A percentile compares a stretch with the other conserved stretches of the same genome.
These are phyloP conservation scores for Physeter macrocephalus DNA, from an alignment of 2,113 vertebrate species.

Conservation along the genomic window DNA sequence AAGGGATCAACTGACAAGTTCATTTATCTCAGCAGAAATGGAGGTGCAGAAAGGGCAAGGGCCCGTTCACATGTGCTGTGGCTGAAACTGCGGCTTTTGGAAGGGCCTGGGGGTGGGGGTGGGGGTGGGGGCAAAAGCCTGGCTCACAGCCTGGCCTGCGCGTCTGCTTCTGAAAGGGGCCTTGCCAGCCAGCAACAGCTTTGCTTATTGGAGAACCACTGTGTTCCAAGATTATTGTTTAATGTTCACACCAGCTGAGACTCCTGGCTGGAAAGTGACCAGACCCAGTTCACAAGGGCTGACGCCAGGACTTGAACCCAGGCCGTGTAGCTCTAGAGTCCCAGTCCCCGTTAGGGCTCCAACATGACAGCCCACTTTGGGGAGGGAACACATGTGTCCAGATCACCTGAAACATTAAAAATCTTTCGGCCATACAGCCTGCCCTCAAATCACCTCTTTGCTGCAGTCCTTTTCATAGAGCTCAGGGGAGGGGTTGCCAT, in stretches of 20 bases:
- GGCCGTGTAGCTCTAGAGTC: not conserved
- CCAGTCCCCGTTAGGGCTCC: not conserved
- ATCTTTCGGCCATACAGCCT: not conserved
- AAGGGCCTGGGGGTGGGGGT: not conserved
- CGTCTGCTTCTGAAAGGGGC: not conserved
- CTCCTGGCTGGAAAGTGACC: not conserved
- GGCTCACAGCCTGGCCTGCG: not conserved
- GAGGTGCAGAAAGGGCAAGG: not conserved
- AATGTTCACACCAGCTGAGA: not conserved
- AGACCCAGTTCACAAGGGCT: accelerated
- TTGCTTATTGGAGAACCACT: not conserved
- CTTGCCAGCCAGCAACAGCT: not conserved
- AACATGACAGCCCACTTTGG: not conserved
- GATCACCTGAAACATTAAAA: not conserved
- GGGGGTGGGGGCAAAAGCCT: too few relatives aligned
- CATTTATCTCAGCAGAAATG: not conserved
- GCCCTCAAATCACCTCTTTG: not conserved
- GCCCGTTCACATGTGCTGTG: not conserved
- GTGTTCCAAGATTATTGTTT: not conserved
- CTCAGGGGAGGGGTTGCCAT: not conserved
- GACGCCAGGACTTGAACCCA: accelerated
- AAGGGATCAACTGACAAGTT: not conserved
- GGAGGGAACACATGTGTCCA: not conserved
- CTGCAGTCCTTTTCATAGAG: not conserved
- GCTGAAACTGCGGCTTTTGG: not conserved